Conservation (phyloP, 2,113 vertebrate genomes). For the Ceyx melanurus region DNA sequence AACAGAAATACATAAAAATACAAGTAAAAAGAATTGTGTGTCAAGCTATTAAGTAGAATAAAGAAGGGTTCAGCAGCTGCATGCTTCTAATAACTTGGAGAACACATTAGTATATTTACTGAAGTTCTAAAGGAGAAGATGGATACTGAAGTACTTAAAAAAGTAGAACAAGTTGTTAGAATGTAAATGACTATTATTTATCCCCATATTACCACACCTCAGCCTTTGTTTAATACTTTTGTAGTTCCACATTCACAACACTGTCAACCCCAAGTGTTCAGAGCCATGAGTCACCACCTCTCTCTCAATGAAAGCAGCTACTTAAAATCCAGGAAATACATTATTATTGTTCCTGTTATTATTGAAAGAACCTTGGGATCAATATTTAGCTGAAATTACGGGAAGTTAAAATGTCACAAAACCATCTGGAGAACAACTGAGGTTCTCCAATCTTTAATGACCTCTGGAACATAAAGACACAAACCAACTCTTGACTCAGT, state of each 20-base stretch:
- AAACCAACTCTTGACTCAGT: neutral
- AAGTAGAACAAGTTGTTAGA: neutral
- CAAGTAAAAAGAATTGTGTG: neutral
- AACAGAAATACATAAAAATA: neutral
- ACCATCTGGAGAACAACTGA: neutral
- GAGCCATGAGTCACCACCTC: neutral
- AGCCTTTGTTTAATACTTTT: neutral
- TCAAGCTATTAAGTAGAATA: neutral
- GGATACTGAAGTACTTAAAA: neutral
- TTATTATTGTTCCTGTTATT: neutral
- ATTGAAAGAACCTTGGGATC: neutral
- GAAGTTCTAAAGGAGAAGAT: neutral
- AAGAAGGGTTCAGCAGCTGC: neutral
- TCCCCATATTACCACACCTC: neutral
- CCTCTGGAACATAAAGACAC: neutral
- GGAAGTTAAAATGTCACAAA: neutral
- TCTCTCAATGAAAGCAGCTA: neutral
- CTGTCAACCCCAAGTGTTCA: neutral
- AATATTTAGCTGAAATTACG: neutral
- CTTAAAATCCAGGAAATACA: neutral
- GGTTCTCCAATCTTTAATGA: neutral
- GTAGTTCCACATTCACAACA: neutral
- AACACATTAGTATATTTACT: neutral
- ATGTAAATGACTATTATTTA: conserved; percentile 2
- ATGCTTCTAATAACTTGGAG: neutral